Base-by-base conservation (phyloP, 2,888 invertebrate genomes). In the Vanessa cardui region DNA sequence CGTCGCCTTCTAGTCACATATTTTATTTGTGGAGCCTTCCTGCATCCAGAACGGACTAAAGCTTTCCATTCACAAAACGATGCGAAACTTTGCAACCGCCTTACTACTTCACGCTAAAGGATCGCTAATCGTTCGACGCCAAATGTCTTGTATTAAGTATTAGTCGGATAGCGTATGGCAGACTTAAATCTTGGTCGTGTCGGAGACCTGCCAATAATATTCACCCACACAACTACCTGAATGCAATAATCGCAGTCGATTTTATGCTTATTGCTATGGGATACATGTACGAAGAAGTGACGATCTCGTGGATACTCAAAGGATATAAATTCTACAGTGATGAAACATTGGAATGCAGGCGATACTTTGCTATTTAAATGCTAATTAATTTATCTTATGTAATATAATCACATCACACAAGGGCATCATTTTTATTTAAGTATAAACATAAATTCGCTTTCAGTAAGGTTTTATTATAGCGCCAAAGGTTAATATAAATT, bases 1-100 rank as follows among this genome's bases (percentile, higher is more conserved):
- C 87, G 91, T 91, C 89, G 92, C 90, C 90, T 89, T 87, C 87
- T 82, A 91, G 90, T 92, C 92, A 92, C 90, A 92, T 92, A 91
- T 92, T 92, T 92, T 92, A 92, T 92, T 92, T 90, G 92, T 91
- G 84, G 84, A 90, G 86, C 88, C 89, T 92, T 89, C 91, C 90
- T 91, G 87, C 88, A 92, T 89, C 88, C 86, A 86, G 89, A 86
- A 85, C 80, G 84, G 81, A 82, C 83, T 89, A 90, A 91, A 84
- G 88, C 85, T 72, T 78, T 74, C 86, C 80, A 88, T 85, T 80
- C 83, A 86, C 83, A 80, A 78, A 77, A 78, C 83, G 83, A 81
- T 79, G 59, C 62, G 46, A 46, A 50, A 65, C 58, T 66, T 69
- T 67, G 70, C 66, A 68, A 69, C 70, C 60, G 61, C 63, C 66